A percentile compares a stretch with the other conserved stretches of the same genome.
Conservation (phyloP, 1,140 invertebrate species). For the Procambarus virginalis region DNA sequence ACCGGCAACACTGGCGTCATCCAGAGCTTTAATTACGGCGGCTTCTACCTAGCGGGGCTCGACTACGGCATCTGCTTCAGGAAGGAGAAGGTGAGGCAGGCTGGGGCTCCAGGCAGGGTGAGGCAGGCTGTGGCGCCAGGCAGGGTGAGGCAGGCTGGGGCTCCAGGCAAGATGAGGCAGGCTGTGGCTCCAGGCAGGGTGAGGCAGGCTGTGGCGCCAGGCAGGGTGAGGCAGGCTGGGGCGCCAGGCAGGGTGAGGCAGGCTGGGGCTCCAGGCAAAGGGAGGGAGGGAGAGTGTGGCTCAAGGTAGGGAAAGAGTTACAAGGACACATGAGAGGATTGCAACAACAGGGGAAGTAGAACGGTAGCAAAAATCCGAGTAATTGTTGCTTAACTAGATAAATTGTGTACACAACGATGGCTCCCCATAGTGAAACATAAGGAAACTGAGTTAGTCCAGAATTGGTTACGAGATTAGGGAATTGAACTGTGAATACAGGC, state of each 20-base stretch:
- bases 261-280: background rate
- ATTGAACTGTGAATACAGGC: too few relatives aligned
- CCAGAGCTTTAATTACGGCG: slow-evolving; percentile 88
- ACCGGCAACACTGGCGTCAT: slow-evolving; percentile 86
- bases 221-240: slow-evolving; percentile 12
- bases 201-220: background rate
- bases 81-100: slow-evolving; percentile 77
- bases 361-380: too few relatives aligned
- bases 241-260: slow-evolving; percentile 18
- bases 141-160: slow-evolving; percentile 6
- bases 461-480: too few relatives aligned
- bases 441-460: too few relatives aligned
- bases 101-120: background rate
- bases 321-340: too few relatives aligned
- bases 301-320: too few relatives aligned
- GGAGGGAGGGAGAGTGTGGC: background rate
- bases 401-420: too few relatives aligned
- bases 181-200: background rate
- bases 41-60: slow-evolving; percentile 88
- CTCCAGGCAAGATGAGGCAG: slow-evolving; percentile 24
- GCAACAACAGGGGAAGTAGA: too few relatives aligned
- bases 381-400: too few relatives aligned
- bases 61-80: slow-evolving; percentile 91
- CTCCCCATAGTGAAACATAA: too few relatives aligned
- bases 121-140: background rate